phyloP scores from a whole-genome alignment of 2,888 invertebrate species.

The Diabrotica balteata region DNA sequence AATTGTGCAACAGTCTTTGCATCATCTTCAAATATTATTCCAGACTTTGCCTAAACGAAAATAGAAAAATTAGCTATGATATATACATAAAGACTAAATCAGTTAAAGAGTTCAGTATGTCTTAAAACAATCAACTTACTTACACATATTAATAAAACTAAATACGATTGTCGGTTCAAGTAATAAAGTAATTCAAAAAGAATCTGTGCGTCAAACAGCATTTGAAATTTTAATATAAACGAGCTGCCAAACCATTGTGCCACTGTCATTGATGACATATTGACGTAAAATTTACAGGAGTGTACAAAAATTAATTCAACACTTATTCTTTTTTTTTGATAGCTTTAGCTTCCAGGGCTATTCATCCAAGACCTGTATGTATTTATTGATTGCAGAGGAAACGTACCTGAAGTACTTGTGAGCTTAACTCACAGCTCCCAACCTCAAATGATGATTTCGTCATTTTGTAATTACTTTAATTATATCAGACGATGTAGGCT shows the following conservation, averaged over 20 bases:
- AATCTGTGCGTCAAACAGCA: constrained; percentile 29
- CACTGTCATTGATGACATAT: constrained; percentile 7
- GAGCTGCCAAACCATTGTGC: constrained; percentile 14
- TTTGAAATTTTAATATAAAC: constrained; percentile 25
- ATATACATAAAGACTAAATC: not conserved
- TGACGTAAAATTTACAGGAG: not conserved
- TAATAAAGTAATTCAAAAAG: constrained; percentile 37
- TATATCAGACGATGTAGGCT: too few relatives aligned
- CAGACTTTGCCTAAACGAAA: constrained; percentile 75
- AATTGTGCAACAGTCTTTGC: constrained; percentile 89
- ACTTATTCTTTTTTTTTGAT: too few relatives aligned
- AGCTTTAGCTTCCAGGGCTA: too few relatives aligned
- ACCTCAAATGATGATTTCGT: too few relatives aligned
- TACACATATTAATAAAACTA: constrained; percentile 36
- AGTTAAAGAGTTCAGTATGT: not conserved
- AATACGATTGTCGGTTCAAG: constrained; percentile 35
- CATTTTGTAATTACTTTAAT: too few relatives aligned
- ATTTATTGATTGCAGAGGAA: too few relatives aligned
- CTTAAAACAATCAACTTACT: constrained; percentile 15
- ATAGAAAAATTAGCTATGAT: not conserved
- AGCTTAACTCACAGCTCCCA: too few relatives aligned
- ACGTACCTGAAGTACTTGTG: too few relatives aligned
- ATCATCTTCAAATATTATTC: constrained; percentile 95
- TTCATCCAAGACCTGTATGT: too few relatives aligned
- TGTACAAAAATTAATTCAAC: not conserved